Percentiles rank a stretch among this genome's conserved stretches.
phyloP scores from a whole-genome alignment of 1,140 invertebrate species.

The Riptortus pedestris region DNA sequence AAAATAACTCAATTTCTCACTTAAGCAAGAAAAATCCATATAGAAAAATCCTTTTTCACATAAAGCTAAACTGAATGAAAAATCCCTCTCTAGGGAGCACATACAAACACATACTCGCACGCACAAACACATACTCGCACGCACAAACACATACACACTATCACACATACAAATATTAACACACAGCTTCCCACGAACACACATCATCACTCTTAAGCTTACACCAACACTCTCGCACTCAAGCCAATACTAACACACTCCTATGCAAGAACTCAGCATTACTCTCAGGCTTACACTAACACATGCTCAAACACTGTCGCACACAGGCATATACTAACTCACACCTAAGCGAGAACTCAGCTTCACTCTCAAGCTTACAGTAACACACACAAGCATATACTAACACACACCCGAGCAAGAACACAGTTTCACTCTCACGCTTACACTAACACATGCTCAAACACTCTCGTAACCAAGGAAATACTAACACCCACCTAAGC shows the following conservation, averaged over 20 bases:
- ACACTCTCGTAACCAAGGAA: constrained; percentile 20
- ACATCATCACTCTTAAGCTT: not conserved
- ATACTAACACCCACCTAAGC: constrained; percentile 26
- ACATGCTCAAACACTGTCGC: not conserved
- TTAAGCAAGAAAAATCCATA: no score
- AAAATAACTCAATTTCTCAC: no score
- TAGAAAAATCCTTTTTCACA: not conserved
- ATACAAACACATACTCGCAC: not conserved
- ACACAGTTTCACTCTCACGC: constrained; percentile 20
- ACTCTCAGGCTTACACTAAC: constrained; percentile 1
- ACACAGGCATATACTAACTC: constrained; percentile 17
- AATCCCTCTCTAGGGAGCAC: not conserved
- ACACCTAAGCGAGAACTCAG: constrained; percentile 18
- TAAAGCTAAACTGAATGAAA: not conserved
- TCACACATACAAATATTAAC: not conserved
- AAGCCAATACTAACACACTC: not conserved
- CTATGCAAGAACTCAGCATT: not conserved
- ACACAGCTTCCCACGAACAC: not conserved
- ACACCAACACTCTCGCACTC: not conserved
- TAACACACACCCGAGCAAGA: constrained; percentile 18
- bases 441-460: constrained; percentile 21
- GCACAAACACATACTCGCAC: not conserved
- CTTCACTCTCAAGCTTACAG: constrained; percentile 2
- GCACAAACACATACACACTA: not conserved
- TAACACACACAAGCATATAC: constrained; percentile 9